A percentile compares a stretch with the other conserved stretches of the same genome.
Evolutionary conservation across 2,113 vertebrate species (phyloP).

Genomic region (Nothobranchius furzeri): DNA sequence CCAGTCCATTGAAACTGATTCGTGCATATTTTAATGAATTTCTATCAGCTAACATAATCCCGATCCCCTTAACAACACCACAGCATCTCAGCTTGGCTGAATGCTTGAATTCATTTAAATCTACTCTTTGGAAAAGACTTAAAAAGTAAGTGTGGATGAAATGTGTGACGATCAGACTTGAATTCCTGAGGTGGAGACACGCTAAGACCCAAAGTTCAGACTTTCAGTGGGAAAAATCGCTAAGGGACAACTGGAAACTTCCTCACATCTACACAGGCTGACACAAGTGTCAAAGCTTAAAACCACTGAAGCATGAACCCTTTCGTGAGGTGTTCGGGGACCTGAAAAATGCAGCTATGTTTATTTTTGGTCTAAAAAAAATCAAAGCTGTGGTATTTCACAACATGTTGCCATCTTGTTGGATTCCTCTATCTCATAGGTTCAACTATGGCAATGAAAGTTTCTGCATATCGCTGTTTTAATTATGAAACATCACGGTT

Average conservation of each 20-base stretch:
- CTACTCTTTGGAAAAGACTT: too few species aligned
- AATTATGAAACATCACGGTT: too few species aligned
- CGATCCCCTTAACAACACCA: background rate
- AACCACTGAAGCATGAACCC: constrained; percentile 3
- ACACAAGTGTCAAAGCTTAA: background rate
- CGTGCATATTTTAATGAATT: background rate
- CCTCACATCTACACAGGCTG: background rate
- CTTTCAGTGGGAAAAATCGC: background rate
- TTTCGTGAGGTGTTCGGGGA: background rate
- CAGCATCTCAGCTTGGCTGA: background rate
- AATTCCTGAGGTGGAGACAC: background rate
- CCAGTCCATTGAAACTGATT: background rate
- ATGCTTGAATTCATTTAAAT: background rate
- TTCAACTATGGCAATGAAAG: too few species aligned
- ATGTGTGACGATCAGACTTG: background rate
- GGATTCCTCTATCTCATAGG: too few species aligned
- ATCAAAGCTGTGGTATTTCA: background rate
- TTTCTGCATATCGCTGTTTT: too few species aligned
- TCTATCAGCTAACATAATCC: background rate
- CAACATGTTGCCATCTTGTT: background rate
- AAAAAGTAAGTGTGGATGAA: background rate
- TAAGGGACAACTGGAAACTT: background rate
- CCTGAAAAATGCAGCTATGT: background rate
- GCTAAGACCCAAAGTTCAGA: background rate
- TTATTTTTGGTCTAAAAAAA: background rate